These are phyloP conservation scores for Drosophila antonietae DNA, from an alignment of 2,888 invertebrate species.

Conservation along the genomic window DNA sequence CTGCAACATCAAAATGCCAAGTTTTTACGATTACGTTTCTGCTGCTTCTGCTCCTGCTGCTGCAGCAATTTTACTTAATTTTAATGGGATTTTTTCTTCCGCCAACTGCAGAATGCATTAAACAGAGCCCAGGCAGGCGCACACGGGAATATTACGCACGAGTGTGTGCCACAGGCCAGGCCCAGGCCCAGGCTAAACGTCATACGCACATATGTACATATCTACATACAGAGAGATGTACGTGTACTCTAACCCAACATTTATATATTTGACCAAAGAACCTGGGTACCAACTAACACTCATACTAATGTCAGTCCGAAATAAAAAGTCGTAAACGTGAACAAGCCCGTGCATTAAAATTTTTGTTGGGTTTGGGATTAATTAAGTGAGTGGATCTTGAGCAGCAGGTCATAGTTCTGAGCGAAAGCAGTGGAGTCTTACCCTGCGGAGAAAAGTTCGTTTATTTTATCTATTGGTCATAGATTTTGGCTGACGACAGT, in stretches of 20 bases:
- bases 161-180: slow-evolving; percentile 45
- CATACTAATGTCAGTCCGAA: slow-evolving; percentile 37
- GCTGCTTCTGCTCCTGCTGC: slow-evolving; percentile 20
- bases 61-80: slow-evolving; percentile 82
- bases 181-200: slow-evolving; percentile 6
- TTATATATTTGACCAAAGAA: slow-evolving; percentile 17
- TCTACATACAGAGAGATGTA: slow-evolving; percentile 7
- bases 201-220: slow-evolving; percentile 12
- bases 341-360: slow-evolving; percentile 33
- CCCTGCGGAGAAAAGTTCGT: too few relatives aligned
- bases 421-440: neutral
- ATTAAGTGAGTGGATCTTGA: slow-evolving; percentile 55
- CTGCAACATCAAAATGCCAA: slow-evolving; percentile 77
- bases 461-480: neutral
- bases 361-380: slow-evolving; percentile 34
- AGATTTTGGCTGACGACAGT: neutral
- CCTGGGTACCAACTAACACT: slow-evolving; percentile 53
- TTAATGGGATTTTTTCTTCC: slow-evolving; percentile 80
- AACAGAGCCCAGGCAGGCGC: slow-evolving; percentile 61
- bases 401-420: slow-evolving; percentile 38
- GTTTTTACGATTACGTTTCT: slow-evolving; percentile 74
- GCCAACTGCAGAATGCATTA: slow-evolving; percentile 77
- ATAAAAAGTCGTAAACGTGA: slow-evolving; percentile 72
- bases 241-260: neutral
- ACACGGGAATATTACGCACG: slow-evolving; percentile 68